phyloP scores from a whole-genome alignment of 2,797 vertebrate species.

The Cynodonichthys magdalenae region DNA sequence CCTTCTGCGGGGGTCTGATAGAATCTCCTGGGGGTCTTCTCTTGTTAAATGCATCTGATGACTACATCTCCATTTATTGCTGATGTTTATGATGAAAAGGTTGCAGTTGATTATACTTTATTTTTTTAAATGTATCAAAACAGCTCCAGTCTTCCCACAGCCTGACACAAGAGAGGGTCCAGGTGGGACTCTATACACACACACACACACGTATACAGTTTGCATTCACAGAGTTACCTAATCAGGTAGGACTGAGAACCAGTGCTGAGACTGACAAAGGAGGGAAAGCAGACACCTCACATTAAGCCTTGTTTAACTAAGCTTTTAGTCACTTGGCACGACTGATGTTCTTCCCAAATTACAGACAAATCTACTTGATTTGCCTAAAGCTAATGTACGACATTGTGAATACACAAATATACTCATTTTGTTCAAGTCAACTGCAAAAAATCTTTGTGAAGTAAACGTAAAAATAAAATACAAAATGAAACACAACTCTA shows the following conservation, averaged over 20 bases:
- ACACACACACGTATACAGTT: constrained; percentile 32
- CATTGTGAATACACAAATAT: too few relatives aligned
- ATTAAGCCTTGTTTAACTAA: constrained; percentile 25
- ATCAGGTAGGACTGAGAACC: constrained; percentile 55
- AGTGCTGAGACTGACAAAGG: constrained; percentile 57
- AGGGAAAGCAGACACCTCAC: constrained; percentile 53
- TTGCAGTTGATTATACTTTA: not conserved
- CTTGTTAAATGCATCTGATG: constrained; percentile 26
- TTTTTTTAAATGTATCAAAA: constrained; percentile 1
- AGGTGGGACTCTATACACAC: constrained; percentile 25
- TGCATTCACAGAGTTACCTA: constrained; percentile 34
- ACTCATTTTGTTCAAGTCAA: too few relatives aligned
- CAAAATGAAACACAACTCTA: too few relatives aligned
- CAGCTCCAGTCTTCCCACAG: not conserved
- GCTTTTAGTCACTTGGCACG: constrained; percentile 20
- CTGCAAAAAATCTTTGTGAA: too few relatives aligned
- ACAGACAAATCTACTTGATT: not conserved
- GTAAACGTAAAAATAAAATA: too few relatives aligned
- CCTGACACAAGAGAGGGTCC: constrained; percentile 24
- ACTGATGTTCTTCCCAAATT: not conserved
- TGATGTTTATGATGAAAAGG: not conserved
- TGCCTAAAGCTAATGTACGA: not conserved
- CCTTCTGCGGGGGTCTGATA: constrained; percentile 37
- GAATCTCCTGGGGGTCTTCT: constrained; percentile 16
- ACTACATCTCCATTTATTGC: constrained; percentile 7